A percentile compares a stretch with the other conserved stretches of the same genome.
phyloP scores from a whole-genome alignment of 1,140 invertebrate species.

The Dendroctonus ponderosae region DNA sequence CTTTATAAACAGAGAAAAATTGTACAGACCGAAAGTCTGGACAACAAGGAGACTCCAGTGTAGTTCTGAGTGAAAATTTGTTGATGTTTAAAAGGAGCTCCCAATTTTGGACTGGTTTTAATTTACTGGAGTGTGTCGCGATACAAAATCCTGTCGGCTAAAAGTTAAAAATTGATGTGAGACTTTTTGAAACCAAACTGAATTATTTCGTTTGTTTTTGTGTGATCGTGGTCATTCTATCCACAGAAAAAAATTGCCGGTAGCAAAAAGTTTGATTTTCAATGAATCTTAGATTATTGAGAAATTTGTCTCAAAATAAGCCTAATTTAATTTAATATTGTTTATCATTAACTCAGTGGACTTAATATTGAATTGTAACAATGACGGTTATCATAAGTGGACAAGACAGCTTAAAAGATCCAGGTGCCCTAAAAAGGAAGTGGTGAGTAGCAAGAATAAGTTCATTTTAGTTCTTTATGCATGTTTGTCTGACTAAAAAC shows the following conservation, averaged over 20 bases:
- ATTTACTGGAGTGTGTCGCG: neutral
- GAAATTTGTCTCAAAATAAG: neutral
- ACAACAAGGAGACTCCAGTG: slow-evolving; percentile 5
- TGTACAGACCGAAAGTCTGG: slow-evolving; percentile 8
- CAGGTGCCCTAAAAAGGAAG: slow-evolving; percentile 17
- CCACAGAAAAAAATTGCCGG: neutral
- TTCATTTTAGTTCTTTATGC: neutral
- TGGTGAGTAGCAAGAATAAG: slow-evolving; percentile 10
- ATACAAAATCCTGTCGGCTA: neutral
- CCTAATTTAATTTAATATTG: neutral
- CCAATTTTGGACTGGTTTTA: neutral
- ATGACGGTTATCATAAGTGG: slow-evolving; percentile 25
- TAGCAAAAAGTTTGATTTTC: neutral
- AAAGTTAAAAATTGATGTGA: too few species aligned
- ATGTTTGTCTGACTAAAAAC: neutral
- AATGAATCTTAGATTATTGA: neutral
- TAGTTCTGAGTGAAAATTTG: slow-evolving; percentile 25
- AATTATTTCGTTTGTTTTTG: neutral
- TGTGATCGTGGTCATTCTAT: neutral
- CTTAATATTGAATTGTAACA: slow-evolving; percentile 1
- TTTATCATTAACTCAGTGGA: neutral
- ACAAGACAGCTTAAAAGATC: slow-evolving; percentile 22
- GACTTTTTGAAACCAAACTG: too few species aligned
- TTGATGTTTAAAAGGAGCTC: slow-evolving; percentile 14
- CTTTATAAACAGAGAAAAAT: slow-evolving; percentile 7